phyloP scores from a whole-genome alignment of 2,888 invertebrate species.

The Bibio marci region DNA sequence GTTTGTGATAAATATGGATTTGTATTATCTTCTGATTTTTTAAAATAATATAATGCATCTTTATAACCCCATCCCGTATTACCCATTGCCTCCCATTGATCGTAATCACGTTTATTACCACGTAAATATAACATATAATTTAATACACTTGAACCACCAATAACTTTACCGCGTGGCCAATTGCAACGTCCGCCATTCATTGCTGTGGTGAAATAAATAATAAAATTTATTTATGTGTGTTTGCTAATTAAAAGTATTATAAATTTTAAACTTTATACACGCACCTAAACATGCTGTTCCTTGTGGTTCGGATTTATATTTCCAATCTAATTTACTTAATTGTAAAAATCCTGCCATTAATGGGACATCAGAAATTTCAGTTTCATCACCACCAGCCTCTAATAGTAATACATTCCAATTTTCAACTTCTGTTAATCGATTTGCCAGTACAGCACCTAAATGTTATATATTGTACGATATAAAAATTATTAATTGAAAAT shows the following conservation, averaged over 20 bases:
- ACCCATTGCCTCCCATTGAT: conserved; percentile 72
- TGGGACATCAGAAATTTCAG: conserved; percentile 79
- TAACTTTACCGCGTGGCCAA: conserved; percentile 82
- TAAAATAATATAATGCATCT: conserved; percentile 67
- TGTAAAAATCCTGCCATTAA: conserved; percentile 75
- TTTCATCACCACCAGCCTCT: conserved; percentile 82
- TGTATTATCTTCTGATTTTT: conserved; percentile 80
- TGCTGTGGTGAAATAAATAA: conserved; percentile 34
- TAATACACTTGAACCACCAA: conserved; percentile 77
- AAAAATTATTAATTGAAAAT: background rate
- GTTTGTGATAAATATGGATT: conserved; percentile 69
- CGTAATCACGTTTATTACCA: conserved; percentile 80
- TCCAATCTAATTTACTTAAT: conserved; percentile 77
- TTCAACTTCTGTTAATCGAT: conserved; percentile 59
- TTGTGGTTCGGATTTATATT: conserved; percentile 82
- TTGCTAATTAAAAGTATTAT: background rate
- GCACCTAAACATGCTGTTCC: conserved; percentile 64
- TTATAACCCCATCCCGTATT: conserved; percentile 78
- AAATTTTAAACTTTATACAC: background rate
- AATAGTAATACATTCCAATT: conserved; percentile 64
- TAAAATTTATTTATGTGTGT: background rate
- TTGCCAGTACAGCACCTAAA: conserved; percentile 68
- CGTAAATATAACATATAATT: conserved; percentile 86
- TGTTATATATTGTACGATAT: background rate
- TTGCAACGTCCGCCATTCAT: conserved; percentile 74